Evolutionary conservation across 2,797 vertebrate genomes (phyloP).

Genomic region (Molothrus aeneus): DNA sequence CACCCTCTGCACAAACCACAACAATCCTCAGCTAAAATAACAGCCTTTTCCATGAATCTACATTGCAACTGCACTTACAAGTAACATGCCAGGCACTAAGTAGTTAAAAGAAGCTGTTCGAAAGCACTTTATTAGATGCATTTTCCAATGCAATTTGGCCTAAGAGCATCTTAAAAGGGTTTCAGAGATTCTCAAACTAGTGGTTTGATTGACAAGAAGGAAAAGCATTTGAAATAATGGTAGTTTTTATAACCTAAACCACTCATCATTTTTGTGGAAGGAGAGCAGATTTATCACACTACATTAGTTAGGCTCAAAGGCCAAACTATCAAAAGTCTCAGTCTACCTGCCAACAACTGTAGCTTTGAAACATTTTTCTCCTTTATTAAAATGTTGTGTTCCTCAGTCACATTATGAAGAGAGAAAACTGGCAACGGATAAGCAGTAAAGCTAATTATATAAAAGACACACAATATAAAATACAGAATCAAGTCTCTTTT

Average conservation of each 20-base stretch:
- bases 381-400: background rate
- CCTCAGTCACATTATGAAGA: background rate
- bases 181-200: background rate
- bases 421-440: background rate
- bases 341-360: background rate
- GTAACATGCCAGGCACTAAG: background rate
- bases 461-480: background rate
- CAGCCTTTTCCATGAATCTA: background rate
- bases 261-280: background rate
- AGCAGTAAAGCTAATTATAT: background rate
- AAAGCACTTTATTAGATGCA: background rate
- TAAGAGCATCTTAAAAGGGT: background rate
- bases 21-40: background rate
- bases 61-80: background rate
- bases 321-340: background rate
- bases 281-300: background rate
- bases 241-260: background rate
- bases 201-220: background rate
- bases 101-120: background rate
- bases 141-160: background rate
- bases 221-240: background rate
- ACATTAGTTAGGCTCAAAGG: background rate
- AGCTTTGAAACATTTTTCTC: background rate
- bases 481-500: background rate
- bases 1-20: background rate